Percentiles rank a stretch among this genome's conserved stretches.
These are phyloP conservation scores for Bugulina stolonifera DNA, from an alignment of 2,888 invertebrate genomes.

Conservation along the genomic window DNA sequence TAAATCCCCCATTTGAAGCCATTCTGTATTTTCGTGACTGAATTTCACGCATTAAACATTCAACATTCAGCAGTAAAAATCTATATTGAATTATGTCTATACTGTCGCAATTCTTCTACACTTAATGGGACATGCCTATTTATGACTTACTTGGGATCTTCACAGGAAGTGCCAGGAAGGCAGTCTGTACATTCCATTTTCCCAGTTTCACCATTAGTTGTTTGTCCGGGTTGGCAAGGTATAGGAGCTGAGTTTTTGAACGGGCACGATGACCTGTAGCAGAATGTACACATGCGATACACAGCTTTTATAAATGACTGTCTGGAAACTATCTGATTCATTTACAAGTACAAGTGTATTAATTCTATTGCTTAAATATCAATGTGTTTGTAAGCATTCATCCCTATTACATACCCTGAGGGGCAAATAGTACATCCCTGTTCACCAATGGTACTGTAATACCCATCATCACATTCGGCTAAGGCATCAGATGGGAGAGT, in stretches of 20 bases:
- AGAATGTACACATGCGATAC: no score
- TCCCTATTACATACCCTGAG: slow-evolving; percentile 35
- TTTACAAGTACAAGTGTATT: no score
- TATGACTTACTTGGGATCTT: slow-evolving; percentile 32
- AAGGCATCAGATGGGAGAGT: slow-evolving; percentile 32
- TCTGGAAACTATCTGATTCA: no score
- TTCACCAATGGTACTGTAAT: slow-evolving; percentile 34
- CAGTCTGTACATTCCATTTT: slow-evolving; percentile 38
- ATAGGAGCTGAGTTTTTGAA: slow-evolving; percentile 33
- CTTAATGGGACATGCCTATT: background rate
- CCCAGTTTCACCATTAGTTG: slow-evolving; percentile 35
- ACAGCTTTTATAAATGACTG: no score
- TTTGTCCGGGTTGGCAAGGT: slow-evolving; percentile 37
- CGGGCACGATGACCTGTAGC: slow-evolving; percentile 37
- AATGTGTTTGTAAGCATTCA: no score
- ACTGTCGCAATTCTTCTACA: no score
- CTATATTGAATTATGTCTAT: no score
- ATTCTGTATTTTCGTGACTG: no score
- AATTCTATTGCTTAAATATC: no score
- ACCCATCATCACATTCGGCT: slow-evolving; percentile 36
- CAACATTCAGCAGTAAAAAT: no score
- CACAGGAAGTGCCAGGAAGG: slow-evolving; percentile 39
- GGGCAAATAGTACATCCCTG: slow-evolving; percentile 38
- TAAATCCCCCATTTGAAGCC: no score
- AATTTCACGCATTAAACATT: no score